Evolutionary conservation across 2,113 vertebrate species (phyloP).

Genomic region (Corvus cornix): DNA sequence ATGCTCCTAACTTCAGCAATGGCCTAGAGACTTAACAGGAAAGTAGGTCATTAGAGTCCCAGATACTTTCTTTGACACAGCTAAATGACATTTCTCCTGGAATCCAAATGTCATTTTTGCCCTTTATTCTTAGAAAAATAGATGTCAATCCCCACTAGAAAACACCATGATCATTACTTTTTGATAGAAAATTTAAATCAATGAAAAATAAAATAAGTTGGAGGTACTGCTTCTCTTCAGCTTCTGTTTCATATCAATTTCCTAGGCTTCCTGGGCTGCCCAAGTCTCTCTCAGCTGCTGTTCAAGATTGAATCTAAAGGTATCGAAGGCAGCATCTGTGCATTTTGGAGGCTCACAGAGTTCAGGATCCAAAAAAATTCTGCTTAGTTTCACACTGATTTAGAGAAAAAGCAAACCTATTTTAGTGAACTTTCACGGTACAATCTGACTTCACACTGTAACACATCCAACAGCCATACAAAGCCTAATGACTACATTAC

Average conservation of each 20-base stretch:
- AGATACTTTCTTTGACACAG: slow-evolving; percentile 34
- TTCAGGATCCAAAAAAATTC: background rate
- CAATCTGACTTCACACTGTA: background rate
- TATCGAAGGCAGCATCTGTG: background rate
- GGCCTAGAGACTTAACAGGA: slow-evolving; percentile 52
- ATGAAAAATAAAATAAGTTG: slow-evolving; percentile 12
- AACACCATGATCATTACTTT: background rate
- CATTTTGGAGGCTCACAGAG: background rate
- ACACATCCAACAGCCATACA: background rate
- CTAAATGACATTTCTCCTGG: slow-evolving; percentile 49
- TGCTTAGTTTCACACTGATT: background rate
- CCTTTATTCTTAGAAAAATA: slow-evolving; percentile 50
- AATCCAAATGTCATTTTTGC: slow-evolving; percentile 48
- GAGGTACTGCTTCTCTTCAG: background rate
- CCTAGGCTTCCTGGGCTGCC: background rate
- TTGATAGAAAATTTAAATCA: slow-evolving; percentile 29
- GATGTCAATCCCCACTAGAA: slow-evolving; percentile 25
- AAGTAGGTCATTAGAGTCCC: slow-evolving; percentile 57
- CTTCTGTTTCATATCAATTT: background rate
- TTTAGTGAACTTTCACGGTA: background rate
- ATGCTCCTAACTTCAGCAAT: slow-evolving; percentile 42
- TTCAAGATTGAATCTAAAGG: background rate
- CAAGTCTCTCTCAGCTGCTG: background rate
- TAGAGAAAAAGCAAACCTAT: background rate
- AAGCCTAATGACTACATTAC: background rate